Evolutionary conservation across 2,797 vertebrate genomes (phyloP).

Genomic region (Dallia pectoralis): DNA sequence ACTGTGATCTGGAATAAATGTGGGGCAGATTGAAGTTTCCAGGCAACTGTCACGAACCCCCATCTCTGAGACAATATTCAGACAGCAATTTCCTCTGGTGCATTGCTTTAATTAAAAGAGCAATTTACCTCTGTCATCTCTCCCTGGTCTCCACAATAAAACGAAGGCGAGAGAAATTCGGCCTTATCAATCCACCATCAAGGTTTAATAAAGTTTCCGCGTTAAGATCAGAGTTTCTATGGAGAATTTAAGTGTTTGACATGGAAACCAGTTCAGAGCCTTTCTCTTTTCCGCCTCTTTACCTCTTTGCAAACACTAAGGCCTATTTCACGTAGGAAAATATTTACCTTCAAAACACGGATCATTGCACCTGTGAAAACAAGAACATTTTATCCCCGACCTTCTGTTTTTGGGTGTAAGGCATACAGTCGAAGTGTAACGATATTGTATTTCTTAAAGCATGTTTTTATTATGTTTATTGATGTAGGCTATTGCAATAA

Average conservation of each 20-base stretch:
- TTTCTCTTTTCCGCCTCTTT: constrained; percentile 89
- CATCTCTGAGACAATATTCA: constrained; percentile 87
- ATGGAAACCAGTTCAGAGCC: constrained; percentile 84
- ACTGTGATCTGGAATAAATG: constrained; percentile 86
- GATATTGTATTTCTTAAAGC: constrained; percentile 57
- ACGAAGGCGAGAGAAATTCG: constrained; percentile 77
- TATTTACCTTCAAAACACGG: constrained; percentile 76
- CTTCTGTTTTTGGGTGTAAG: constrained; percentile 55
- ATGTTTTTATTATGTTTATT: constrained; percentile 31
- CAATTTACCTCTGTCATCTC: constrained; percentile 87
- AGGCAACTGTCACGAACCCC: constrained; percentile 85
- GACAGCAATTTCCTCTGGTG: constrained; percentile 95
- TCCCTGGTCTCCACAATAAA: constrained; percentile 83
- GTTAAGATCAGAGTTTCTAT: constrained; percentile 89
- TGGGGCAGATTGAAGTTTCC: constrained; percentile 86
- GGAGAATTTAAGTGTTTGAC: constrained; percentile 84
- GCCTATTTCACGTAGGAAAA: constrained; percentile 66
- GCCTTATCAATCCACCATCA: constrained; percentile 92
- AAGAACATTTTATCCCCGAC: constrained; percentile 63
- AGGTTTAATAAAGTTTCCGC: constrained; percentile 94
- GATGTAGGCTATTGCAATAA: constrained; percentile 16
- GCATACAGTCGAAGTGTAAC: constrained; percentile 59
- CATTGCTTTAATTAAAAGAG: constrained; percentile 97
- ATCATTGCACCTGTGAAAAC: constrained; percentile 71
- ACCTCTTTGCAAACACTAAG: constrained; percentile 89